phyloP scores from a whole-genome alignment of 2,888 invertebrate species.

The Yponomeuta malinellus region DNA sequence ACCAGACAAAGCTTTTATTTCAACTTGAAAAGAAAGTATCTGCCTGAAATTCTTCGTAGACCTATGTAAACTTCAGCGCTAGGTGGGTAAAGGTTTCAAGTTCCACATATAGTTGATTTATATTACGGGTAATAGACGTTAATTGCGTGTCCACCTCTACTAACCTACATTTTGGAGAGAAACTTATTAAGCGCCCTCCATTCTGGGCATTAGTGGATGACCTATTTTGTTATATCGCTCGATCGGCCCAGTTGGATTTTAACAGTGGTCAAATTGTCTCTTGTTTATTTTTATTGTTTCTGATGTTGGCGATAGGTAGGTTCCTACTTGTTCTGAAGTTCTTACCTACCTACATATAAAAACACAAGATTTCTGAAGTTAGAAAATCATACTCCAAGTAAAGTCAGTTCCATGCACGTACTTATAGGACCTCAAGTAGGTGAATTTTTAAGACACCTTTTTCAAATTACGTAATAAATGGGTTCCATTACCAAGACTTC shows the following conservation, averaged over 20 bases:
- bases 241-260: constrained; percentile 57
- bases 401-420: too few relatives aligned
- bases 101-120: not conserved
- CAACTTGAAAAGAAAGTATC: not conserved
- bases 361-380: too few relatives aligned
- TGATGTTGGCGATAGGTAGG: not conserved
- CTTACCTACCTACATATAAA: too few relatives aligned
- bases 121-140: constrained; percentile 25
- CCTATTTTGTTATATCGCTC: constrained; percentile 61
- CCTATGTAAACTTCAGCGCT: not conserved
- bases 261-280: constrained; percentile 3
- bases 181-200: constrained; percentile 55
- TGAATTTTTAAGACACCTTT: not conserved
- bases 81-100: not conserved
- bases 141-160: constrained; percentile 58
- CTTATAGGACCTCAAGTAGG: too few relatives aligned
- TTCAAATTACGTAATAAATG: not conserved
- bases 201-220: constrained; percentile 55
- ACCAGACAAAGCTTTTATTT: too few relatives aligned
- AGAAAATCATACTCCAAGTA: too few relatives aligned
- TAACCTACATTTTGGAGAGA: constrained; percentile 62
- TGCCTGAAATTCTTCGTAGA: too few relatives aligned
- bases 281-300: not conserved
- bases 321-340: too few relatives aligned
- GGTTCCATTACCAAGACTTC: not conserved